Percentiles rank a stretch among this genome's conserved stretches.
Evolutionary conservation across 2,797 vertebrate species (phyloP).

Genomic region (Picus viridis): DNA sequence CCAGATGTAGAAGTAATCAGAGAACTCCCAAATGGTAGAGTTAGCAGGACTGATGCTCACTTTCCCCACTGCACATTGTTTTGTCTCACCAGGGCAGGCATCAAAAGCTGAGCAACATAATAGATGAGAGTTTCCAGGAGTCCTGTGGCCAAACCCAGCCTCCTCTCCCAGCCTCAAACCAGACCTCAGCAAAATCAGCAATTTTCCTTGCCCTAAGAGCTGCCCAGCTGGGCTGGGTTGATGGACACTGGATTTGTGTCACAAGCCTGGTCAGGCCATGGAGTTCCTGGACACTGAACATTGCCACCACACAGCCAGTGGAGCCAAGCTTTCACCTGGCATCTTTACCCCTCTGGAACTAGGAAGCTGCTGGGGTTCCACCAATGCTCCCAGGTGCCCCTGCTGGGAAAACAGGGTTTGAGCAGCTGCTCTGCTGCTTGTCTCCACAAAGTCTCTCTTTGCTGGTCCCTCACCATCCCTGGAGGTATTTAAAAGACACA

Average conservation of each 20-base stretch:
- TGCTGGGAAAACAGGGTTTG: accelerated
- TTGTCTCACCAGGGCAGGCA: no score
- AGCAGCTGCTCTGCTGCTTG: background rate
- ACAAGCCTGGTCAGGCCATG: background rate
- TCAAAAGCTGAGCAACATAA: background rate
- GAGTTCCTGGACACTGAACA: background rate
- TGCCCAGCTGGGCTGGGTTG: background rate
- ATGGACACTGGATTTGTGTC: no score
- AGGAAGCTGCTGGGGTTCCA: background rate
- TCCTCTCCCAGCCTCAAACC: background rate
- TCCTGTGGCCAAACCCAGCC: background rate
- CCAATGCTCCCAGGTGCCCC: no score
- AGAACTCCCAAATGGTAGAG: background rate
- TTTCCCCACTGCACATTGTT: background rate
- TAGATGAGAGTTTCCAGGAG: accelerated
- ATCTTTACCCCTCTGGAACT: background rate
- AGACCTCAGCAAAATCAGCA: background rate
- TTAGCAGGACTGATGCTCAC: accelerated
- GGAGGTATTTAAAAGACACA: no score
- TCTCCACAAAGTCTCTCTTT: background rate
- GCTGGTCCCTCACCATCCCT: no score
- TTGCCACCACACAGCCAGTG: background rate
- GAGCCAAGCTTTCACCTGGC: background rate
- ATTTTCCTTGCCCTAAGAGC: background rate
- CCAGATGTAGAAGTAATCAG: background rate